Base-by-base conservation (phyloP, 2,888 invertebrate species). In the Resseliella maxima region DNA sequence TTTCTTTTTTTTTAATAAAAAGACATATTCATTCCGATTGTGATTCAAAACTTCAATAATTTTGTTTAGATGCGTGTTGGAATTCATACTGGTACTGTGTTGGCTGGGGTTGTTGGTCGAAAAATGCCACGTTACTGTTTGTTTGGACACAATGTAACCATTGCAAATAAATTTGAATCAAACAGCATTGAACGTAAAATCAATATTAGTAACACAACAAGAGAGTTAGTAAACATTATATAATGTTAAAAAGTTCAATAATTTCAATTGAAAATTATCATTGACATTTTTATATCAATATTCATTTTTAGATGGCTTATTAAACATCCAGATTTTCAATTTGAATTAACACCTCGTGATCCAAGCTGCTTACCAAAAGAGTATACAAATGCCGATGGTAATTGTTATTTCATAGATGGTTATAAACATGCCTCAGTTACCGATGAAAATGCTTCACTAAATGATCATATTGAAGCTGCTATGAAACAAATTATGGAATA, bases 121-220 rank as follows among this genome's bases (percentile, higher is more conserved):
- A 97, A 96, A 89, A 91, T 91, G 91, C 91, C 91, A 21, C 94
- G 98, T 88, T 98, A 98, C 89, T 98, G 98, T 90, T 94, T 98
- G 87, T 98, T 98, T 89, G 98, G 98, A 0, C 97, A 98, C 91
- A 97, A 98, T 90, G 98, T 98, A 24, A 98, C 98, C 0, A 93
- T 98, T 87, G 98, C 98, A 85, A 98, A 98, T 91, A 98, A 97
- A 92, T 98, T 98, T 89, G 98, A 98, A 91, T 98, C 98, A 0
- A 95, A 96, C 64, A 98, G 98, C 87, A 97, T 97, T 90, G 97
- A 98, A 0, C 92, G 97, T 88, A 94, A 94, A 91, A 96, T 98
- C 90, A 98, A 98, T 92, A 94, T 98, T 90, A 98, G 98, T 89
- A 98, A 98, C 1, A 97, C 97, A 15, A 98, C 98, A 83, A 94